These are phyloP conservation scores for Morinoia aosen DNA, from an alignment of 2,888 invertebrate genomes.

Conservation along the genomic window DNA sequence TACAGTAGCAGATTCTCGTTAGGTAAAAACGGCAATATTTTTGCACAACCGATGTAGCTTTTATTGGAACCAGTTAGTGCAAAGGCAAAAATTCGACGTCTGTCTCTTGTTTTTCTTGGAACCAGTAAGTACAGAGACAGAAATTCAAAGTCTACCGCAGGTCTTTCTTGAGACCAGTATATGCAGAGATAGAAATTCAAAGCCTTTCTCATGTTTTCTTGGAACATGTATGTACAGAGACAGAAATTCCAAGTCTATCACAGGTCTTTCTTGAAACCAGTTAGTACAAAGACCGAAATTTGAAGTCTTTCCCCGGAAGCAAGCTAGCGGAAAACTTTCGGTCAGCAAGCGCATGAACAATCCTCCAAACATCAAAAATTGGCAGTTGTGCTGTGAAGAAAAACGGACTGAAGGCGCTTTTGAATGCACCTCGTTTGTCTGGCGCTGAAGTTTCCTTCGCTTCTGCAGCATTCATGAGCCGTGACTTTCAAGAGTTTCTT, in stretches of 20 bases:
- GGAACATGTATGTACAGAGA: not conserved
- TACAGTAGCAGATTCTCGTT: too few species aligned
- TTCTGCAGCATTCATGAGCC: not conserved
- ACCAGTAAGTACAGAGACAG: not conserved
- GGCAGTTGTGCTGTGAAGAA: not conserved
- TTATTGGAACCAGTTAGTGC: too few species aligned
- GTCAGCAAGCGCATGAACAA: not conserved
- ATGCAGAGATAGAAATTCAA: too few species aligned
- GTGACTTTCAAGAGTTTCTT: not conserved
- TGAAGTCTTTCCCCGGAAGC: not conserved
- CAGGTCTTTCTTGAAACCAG: not conserved
- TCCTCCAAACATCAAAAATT: not conserved
- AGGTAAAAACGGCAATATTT: too few species aligned
- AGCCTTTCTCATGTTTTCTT: not conserved
- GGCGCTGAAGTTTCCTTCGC: not conserved
- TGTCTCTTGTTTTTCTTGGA: too few species aligned
- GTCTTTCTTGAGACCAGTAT: too few species aligned
- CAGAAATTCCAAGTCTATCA: not conserved
- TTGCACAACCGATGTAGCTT: too few species aligned
- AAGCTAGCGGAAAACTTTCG: not conserved
- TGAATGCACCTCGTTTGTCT: conserved; percentile 1
- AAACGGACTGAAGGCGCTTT: not conserved
- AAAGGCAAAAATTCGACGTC: too few species aligned
- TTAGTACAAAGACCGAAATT: not conserved
- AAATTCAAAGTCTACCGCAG: too few species aligned